Evolutionary conservation across 64 coral and sea anemone species (phyloP).

Genomic region (Cladopsammia gracilis): DNA sequence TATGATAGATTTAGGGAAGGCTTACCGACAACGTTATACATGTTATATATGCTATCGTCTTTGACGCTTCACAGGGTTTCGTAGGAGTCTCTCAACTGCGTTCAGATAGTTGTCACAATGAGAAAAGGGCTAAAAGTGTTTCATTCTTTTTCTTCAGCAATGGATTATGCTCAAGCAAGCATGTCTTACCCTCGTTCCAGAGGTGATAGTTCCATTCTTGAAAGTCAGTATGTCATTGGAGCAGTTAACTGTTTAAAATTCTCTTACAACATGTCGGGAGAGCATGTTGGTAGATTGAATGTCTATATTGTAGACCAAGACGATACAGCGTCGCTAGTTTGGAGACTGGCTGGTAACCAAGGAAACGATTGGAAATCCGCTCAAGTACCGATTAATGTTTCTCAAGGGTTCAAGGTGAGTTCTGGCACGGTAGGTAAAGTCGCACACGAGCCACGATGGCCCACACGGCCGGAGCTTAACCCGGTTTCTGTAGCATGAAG

Average conservation of each 20-base stretch:
- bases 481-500: no score
- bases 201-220: background rate
- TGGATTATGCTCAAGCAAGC: slow-evolving; percentile 5
- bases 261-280: slow-evolving; percentile 33
- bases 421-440: background rate
- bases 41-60: no score
- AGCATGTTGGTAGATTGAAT: slow-evolving; percentile 40
- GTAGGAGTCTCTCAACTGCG: no score
- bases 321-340: background rate
- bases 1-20: no score
- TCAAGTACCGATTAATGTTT: slow-evolving; percentile 18
- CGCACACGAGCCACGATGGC: no score
- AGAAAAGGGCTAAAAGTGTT: background rate
- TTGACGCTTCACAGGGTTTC: no score
- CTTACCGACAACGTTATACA: no score
- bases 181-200: slow-evolving; percentile 40
- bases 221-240: background rate
- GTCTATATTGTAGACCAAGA: slow-evolving; percentile 1
- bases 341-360: slow-evolving; percentile 51
- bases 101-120: no score
- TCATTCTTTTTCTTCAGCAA: background rate
- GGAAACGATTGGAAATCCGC: slow-evolving; percentile 23
- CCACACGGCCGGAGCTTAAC: no score
- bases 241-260: slow-evolving; percentile 47
- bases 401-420: background rate